phyloP scores from a whole-genome alignment of 1,140 invertebrate species.

The Dufourea novaeangliae region DNA sequence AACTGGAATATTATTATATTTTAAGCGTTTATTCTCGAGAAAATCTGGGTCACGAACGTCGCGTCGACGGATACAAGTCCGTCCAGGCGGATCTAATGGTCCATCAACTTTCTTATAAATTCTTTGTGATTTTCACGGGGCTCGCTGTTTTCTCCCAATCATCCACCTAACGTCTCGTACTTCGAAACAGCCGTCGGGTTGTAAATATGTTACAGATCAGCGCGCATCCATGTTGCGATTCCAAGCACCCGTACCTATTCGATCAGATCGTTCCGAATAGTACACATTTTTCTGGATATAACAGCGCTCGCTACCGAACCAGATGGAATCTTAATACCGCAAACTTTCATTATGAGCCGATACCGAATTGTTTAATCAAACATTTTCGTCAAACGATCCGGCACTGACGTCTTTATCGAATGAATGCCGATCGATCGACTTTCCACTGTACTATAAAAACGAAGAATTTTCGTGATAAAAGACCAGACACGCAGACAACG shows the following conservation, averaged over 20 bases:
- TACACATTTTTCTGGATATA: neutral
- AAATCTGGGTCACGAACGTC: constrained; percentile 58
- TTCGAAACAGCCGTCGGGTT: neutral
- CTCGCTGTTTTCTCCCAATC: constrained; percentile 53
- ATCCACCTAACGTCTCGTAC: constrained; percentile 33
- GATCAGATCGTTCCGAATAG: constrained; percentile 13
- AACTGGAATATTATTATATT: constrained; percentile 6
- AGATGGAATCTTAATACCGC: neutral
- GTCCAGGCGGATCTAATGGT: constrained; percentile 73
- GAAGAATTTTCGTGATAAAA: neutral
- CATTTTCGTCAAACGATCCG: neutral
- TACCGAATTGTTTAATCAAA: neutral
- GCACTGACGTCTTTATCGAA: neutral
- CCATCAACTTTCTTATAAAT: constrained; percentile 74
- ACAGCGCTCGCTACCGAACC: no score
- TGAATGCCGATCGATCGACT: constrained; percentile 3
- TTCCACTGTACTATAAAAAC: neutral
- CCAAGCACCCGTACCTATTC: neutral
- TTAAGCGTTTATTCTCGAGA: neutral
- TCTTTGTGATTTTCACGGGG: constrained; percentile 61
- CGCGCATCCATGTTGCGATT: constrained; percentile 21
- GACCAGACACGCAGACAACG: neutral
- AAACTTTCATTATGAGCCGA: neutral
- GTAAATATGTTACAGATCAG: constrained; percentile 30
- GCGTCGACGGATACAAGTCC: constrained; percentile 51